A percentile compares a stretch with the other conserved stretches of the same genome.
These are phyloP conservation scores for Aphrocallistes beatrix DNA, from an alignment of 37 sponge, comb jelly and placozoan species.

Conservation along the genomic window DNA sequence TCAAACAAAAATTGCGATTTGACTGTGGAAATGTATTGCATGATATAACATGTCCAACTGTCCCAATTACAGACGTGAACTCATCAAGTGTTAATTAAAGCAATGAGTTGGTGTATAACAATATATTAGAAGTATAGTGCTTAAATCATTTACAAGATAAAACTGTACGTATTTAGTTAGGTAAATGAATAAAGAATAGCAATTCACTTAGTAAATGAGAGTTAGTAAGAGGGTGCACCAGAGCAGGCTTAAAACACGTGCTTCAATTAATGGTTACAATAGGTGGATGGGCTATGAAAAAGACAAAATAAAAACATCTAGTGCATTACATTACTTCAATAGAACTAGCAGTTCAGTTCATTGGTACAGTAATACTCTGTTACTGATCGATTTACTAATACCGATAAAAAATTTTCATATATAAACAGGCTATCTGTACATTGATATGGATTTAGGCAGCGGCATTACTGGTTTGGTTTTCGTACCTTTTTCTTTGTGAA, in stretches of 20 bases:
- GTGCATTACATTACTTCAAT: constrained; percentile 12
- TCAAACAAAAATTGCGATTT: no score
- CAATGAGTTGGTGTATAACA: no score
- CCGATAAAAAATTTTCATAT: constrained; percentile 15
- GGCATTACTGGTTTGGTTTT: background rate
- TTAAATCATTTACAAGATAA: constrained; percentile 18
- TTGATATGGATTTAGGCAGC: background rate
- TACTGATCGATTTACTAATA: constrained; percentile 15
- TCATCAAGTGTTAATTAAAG: no score
- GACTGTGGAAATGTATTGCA: no score
- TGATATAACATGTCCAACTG: no score
- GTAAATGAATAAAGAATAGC: background rate
- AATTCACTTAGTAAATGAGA: background rate
- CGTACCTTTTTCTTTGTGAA: constrained; percentile 12
- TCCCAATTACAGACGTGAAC: no score
- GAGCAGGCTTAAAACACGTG: background rate
- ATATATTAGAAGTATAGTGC: background rate
- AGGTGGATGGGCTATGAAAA: background rate
- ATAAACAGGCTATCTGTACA: constrained; percentile 15
- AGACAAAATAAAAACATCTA: constrained; percentile 12
- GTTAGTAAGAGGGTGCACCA: background rate
- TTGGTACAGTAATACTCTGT: constrained; percentile 12
- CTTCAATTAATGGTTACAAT: no score
- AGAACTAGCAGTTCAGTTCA: background rate
- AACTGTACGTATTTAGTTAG: no score